These are phyloP conservation scores for Varroa destructor DNA, from an alignment of 1,140 invertebrate genomes.

Conservation along the genomic window DNA sequence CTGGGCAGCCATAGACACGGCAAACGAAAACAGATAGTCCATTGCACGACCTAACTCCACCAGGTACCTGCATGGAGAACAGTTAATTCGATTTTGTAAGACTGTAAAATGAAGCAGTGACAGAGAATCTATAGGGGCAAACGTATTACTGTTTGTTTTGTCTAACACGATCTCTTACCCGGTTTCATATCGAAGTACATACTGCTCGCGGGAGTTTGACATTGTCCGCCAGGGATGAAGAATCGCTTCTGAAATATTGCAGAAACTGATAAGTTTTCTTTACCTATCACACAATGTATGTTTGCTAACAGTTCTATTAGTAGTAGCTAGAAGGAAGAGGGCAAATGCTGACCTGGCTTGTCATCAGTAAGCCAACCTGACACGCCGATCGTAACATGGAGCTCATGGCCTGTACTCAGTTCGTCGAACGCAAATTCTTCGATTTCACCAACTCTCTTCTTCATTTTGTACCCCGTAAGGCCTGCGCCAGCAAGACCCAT, in stretches of 20 bases:
- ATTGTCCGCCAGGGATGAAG: constrained; percentile 49
- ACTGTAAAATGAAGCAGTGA: too few species aligned
- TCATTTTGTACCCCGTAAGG: constrained; percentile 55
- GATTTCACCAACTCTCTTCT: constrained; percentile 54
- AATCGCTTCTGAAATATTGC: constrained; percentile 33
- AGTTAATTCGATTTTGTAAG: not conserved
- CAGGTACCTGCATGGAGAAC: constrained; percentile 43
- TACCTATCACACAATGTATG: not conserved
- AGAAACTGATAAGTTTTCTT: not conserved
- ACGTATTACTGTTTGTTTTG: too few species aligned
- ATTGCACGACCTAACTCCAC: constrained; percentile 52
- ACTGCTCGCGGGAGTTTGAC: constrained; percentile 53
- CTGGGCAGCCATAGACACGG: constrained; percentile 53
- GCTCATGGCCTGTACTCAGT: constrained; percentile 43
- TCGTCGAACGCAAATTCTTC: constrained; percentile 56
- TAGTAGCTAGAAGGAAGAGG: too few species aligned
- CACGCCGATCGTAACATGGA: constrained; percentile 54
- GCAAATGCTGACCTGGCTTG: constrained; percentile 34
- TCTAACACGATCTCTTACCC: constrained; percentile 34
- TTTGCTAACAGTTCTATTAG: not conserved
- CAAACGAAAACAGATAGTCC: constrained; percentile 52
- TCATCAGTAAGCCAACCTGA: constrained; percentile 51
- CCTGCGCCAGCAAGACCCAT: constrained; percentile 57
- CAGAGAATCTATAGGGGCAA: too few species aligned
- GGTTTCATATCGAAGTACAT: constrained; percentile 55